Percentiles rank a stretch among this genome's conserved stretches.
Conservation (phyloP, 2,797 vertebrate species). For the Acipenser ruthenus region DNA sequence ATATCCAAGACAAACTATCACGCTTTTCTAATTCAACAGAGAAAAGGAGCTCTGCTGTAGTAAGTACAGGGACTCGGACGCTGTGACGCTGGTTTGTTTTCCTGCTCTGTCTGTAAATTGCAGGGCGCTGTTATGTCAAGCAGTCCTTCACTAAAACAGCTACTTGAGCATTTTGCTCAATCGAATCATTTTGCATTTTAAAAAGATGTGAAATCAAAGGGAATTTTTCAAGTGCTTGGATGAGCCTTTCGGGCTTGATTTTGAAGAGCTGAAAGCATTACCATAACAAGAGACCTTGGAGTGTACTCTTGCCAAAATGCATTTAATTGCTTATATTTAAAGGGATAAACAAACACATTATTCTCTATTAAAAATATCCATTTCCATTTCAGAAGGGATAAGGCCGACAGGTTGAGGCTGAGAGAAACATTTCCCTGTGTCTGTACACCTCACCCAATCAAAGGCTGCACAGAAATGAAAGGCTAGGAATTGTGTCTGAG, state of each 20-base stretch:
- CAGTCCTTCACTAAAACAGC: slow-evolving; percentile 1
- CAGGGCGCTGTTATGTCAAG: neutral
- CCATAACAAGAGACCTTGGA: neutral
- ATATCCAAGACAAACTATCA: too few relatives aligned
- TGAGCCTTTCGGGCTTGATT: neutral
- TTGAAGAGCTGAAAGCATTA: neutral
- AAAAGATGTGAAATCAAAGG: neutral
- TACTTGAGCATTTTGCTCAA: neutral
- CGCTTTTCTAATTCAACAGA: too few relatives aligned
- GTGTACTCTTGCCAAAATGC: neutral
- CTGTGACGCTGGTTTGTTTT: too few relatives aligned
- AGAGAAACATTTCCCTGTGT: too few relatives aligned
- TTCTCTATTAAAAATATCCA: neutral
- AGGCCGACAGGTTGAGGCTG: neutral
- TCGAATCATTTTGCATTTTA: neutral
- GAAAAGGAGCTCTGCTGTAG: too few relatives aligned
- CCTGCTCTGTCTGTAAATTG: neutral
- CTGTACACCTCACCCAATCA: too few relatives aligned
- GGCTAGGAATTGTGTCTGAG: too few relatives aligned
- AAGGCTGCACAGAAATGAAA: too few relatives aligned
- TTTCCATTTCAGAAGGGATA: neutral
- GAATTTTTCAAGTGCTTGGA: neutral
- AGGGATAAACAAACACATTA: too few relatives aligned
- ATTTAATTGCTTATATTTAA: too few relatives aligned
- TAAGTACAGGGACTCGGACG: too few relatives aligned